These are phyloP conservation scores for Chiroxiphia lanceolata DNA, from an alignment of 2,797 vertebrate species.

Conservation along the genomic window DNA sequence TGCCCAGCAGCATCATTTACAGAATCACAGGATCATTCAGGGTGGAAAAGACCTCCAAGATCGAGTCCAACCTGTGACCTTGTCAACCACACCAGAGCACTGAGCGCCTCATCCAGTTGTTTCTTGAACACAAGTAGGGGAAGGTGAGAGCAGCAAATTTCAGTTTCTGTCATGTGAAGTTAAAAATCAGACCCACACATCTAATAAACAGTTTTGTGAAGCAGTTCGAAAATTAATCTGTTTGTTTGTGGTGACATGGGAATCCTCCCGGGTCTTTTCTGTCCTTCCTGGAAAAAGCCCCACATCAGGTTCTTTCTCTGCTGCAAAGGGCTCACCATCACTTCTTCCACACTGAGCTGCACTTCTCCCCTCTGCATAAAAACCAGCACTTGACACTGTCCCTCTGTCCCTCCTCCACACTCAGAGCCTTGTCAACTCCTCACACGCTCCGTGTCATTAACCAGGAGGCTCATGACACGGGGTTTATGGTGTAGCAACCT, in stretches of 20 bases:
- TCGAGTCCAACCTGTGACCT: not conserved
- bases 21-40: not conserved
- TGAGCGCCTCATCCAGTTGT: not conserved
- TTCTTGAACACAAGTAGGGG: not conserved
- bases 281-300: constrained; percentile 41
- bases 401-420: not conserved
- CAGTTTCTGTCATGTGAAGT: not conserved
- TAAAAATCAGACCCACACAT: not conserved
- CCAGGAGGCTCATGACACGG: not conserved
- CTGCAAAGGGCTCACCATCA: not conserved
- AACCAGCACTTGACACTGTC: rapidly evolving
- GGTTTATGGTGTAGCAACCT: not conserved
- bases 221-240: not conserved
- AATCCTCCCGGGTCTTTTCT: not conserved
- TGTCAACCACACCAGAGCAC: not conserved
- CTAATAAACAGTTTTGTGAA: not conserved
- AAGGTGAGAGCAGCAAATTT: not conserved
- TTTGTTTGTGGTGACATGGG: not conserved
- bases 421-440: not conserved
- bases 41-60: not conserved
- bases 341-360: not conserved
- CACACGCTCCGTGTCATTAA: rapidly evolving
- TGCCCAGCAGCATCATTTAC: not conserved
- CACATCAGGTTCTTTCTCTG: not conserved
- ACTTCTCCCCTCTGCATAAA: not conserved